Base-by-base conservation (phyloP, 2,113 vertebrate genomes). In the Notechis scutatus region DNA sequence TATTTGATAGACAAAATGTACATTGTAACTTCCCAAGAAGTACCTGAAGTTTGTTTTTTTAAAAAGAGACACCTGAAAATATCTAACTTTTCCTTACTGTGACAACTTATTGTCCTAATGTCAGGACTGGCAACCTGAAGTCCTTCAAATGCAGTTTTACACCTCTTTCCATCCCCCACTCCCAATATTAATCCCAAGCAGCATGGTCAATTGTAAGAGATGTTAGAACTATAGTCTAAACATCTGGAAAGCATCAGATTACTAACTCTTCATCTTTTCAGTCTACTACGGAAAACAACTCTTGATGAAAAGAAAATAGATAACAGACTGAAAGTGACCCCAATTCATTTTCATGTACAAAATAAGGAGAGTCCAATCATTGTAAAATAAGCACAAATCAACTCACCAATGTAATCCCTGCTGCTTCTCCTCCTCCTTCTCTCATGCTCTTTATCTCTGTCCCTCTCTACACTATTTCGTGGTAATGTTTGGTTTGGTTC, bases 391-490 rank as follows among this genome's bases (percentile, higher is more conserved):
- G 91, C 8, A 91, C 0, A 89, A 91, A 90, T 21, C 29, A 93
- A 93, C 94, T 2, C 85, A 98, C 97, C 96, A 94, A 92, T 91
- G 23, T 0, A 89, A 94, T 81, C 92, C 59, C 94, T 93, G 93
- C 57, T 96, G 94, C 96, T 96, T 85, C 91, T 94, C 94, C 95
- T 91, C 69, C 74, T 42, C 74, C 74, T 42, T 94, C 96, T 96
- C 2, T 92, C 92, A 74, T 91, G 93, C 39, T 95, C 96, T 94
- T 56, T 94, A 55, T 94, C 92, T 23, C 56, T 88, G 18, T 47
- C 88, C 92, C 96, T 91, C 45, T 93, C 94, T 89, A 94, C 47
- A 74, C 23, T 52, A 26, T 92, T 95, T 54, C 87, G 69, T 24
- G 42, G n/a, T 0, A 93, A 47, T 4, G 1, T 87, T 42, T 94